These are phyloP conservation scores for Solea senegalensis DNA, from an alignment of 2,113 vertebrate species.

Conservation along the genomic window DNA sequence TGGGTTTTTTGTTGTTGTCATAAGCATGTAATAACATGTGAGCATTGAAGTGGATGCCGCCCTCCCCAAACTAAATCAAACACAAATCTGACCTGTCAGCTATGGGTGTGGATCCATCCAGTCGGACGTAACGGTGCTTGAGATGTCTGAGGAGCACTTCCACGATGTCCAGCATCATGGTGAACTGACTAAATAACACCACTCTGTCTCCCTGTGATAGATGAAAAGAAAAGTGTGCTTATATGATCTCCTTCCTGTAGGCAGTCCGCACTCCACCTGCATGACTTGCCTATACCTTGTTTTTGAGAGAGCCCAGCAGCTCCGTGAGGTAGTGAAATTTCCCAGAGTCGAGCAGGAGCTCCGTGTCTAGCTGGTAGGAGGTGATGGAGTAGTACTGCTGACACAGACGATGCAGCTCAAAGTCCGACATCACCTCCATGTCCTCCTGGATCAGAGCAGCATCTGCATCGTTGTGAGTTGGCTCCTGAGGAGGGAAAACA, in stretches of 20 bases:
- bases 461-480: slow-evolving; percentile 91
- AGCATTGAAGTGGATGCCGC: too few species aligned
- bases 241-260: background rate
- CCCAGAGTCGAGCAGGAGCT: slow-evolving; percentile 91
- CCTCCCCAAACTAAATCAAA: background rate
- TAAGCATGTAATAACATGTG: too few species aligned
- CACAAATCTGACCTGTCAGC: slow-evolving; percentile 82
- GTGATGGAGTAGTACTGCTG: slow-evolving; percentile 87
- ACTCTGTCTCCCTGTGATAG: slow-evolving; percentile 88
- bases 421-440: slow-evolving; percentile 98
- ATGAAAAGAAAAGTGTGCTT: background rate
- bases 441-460: slow-evolving; percentile 94
- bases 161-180: slow-evolving; percentile 96
- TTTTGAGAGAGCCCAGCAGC: slow-evolving; percentile 87
- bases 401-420: slow-evolving; percentile 93
- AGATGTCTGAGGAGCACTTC: slow-evolving; percentile 91
- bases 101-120: slow-evolving; percentile 95
- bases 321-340: slow-evolving; percentile 87
- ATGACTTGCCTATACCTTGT: slow-evolving; percentile 79
- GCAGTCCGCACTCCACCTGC: background rate
- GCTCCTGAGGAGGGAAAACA: slow-evolving; percentile 81
- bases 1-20: too few species aligned
- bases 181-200: slow-evolving; percentile 97
- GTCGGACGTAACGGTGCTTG: slow-evolving; percentile 87
- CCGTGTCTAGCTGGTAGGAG: slow-evolving; percentile 85